A percentile compares a stretch with the other conserved stretches of the same genome.
phyloP scores from a whole-genome alignment of 2,113 vertebrate genomes.

The Solenodon paradoxus region DNA sequence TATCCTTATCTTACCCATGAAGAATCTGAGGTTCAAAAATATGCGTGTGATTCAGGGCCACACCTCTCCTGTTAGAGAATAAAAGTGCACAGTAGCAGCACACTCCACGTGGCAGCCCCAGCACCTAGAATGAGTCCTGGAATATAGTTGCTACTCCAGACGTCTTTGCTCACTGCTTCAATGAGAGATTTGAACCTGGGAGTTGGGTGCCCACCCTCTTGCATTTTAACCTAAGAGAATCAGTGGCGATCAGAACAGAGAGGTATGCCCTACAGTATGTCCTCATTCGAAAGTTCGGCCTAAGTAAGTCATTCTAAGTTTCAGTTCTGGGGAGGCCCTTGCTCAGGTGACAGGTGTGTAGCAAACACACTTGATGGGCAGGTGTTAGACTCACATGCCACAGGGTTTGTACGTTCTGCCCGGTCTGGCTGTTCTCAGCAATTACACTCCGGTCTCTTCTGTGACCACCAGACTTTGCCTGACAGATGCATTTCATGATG shows the following conservation, averaged over 20 bases:
- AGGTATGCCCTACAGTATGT: neutral
- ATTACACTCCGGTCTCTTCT: conserved; percentile 11
- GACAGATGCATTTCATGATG: conserved; percentile 67
- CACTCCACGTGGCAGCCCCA: neutral
- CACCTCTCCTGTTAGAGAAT: neutral
- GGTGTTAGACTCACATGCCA: neutral
- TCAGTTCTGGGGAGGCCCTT: neutral
- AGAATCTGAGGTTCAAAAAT: neutral
- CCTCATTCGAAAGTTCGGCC: neutral
- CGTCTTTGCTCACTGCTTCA: neutral
- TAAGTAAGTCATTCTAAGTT: neutral
- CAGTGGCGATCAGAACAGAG: neutral
- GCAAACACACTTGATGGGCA: neutral
- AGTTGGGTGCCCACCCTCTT: neutral
- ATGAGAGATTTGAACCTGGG: neutral
- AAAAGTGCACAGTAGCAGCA: neutral
- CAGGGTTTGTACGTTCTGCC: neutral
- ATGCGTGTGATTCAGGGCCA: neutral
- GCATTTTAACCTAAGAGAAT: neutral
- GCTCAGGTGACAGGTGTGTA: neutral
- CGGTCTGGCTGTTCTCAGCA: neutral
- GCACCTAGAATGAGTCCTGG: neutral
- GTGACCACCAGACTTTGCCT: conserved; percentile 43
- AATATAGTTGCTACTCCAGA: neutral
- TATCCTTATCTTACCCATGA: neutral